These are phyloP conservation scores for Caenorhabditis plicata DNA, from an alignment of 2,888 invertebrate genomes.

Conservation along the genomic window DNA sequence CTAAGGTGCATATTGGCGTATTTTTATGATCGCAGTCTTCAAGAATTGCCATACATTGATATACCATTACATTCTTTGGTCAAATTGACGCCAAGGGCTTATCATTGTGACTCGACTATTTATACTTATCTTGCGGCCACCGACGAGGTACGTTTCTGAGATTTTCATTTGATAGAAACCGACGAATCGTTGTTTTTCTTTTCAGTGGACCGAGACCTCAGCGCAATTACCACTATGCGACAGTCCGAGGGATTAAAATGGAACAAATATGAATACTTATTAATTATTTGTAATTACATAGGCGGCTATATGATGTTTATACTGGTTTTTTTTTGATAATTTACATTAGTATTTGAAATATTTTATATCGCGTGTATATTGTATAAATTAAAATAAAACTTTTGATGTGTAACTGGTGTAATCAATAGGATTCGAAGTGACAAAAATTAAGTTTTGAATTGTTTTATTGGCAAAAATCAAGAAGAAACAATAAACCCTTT, in stretches of 20 bases:
- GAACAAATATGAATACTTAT: too few relatives aligned
- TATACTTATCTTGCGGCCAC: conserved; percentile 38
- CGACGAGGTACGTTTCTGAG: conserved; percentile 14
- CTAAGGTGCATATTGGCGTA: conserved; percentile 85
- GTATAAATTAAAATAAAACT: too few relatives aligned
- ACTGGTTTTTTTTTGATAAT: too few relatives aligned
- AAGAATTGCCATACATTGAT: conserved; percentile 47
- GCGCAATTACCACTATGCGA: conserved; percentile 37
- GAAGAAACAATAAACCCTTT: too few relatives aligned
- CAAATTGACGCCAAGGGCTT: conserved; percentile 79
- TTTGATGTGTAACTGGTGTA: too few relatives aligned
- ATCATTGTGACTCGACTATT: conserved; percentile 75
- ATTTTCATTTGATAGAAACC: not conserved
- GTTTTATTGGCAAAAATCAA: too few relatives aligned
- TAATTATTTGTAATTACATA: too few relatives aligned
- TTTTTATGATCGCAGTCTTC: conserved; percentile 74
- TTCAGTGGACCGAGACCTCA: conserved; percentile 33
- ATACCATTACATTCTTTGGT: conserved; percentile 49
- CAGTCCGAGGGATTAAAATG: conserved; percentile 34
- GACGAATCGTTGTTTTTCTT: not conserved
- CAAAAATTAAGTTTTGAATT: too few relatives aligned
- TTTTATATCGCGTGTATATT: too few relatives aligned
- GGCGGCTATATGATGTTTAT: too few relatives aligned
- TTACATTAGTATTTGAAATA: too few relatives aligned
- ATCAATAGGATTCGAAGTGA: too few relatives aligned